These are phyloP conservation scores for Datnioides undecimradiatus DNA, from an alignment of 2,113 vertebrate genomes.

Conservation along the genomic window DNA sequence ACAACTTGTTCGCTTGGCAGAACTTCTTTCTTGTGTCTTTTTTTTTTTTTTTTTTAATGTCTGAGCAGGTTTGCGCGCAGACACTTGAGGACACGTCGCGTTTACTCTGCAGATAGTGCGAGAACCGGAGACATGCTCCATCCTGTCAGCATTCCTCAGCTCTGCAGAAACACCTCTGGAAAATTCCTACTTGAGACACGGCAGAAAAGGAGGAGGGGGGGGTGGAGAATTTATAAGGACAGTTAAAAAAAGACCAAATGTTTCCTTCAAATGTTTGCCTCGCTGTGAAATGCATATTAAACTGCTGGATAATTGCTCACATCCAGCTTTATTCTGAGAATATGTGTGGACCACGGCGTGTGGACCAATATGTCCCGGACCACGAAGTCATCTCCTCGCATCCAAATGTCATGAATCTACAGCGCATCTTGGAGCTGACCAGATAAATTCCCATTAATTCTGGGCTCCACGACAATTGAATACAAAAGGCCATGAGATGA, in stretches of 20 bases:
- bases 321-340: constrained; percentile 1
- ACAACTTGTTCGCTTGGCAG: neutral
- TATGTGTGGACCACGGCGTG: too few relatives aligned
- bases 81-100: constrained; percentile 16
- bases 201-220: neutral
- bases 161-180: constrained; percentile 66
- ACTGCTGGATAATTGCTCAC: neutral
- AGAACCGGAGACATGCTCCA: constrained; percentile 65
- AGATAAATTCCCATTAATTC: constrained; percentile 64
- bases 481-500: constrained; percentile 71
- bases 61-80: constrained; percentile 46
- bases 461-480: constrained; percentile 49
- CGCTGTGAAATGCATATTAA: constrained; percentile 28
- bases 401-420: constrained; percentile 67
- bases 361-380: too few relatives aligned
- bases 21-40: neutral
- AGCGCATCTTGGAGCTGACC: constrained; percentile 41
- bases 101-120: constrained; percentile 24
- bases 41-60: too few relatives aligned
- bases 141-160: constrained; percentile 82
- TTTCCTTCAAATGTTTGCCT: constrained; percentile 12
- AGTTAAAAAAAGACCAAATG: neutral
- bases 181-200: constrained; percentile 73
- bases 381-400: neutral
- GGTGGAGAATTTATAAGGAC: constrained; percentile 1